Conservation (phyloP, 2,888 invertebrate genomes). For the Chromoteleia sp. region DNA sequence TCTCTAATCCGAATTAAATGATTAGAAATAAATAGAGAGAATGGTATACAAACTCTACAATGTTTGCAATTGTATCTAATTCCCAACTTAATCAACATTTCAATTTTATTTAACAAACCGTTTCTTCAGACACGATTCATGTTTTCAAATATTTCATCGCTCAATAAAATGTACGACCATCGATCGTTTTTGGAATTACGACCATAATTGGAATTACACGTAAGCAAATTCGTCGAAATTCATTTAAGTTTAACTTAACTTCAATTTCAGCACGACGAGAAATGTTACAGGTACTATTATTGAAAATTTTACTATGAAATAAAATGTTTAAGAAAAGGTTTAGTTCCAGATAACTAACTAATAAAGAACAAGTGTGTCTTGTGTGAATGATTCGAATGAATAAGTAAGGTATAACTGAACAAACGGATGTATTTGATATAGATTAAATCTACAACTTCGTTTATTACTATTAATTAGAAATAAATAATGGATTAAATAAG, state of each 20-base stretch:
- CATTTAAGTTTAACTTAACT: too few relatives aligned
- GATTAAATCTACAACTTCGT: conserved; percentile 57
- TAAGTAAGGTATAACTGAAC: conserved; percentile 21
- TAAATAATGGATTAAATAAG: conserved; percentile 48
- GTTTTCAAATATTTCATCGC: too few relatives aligned
- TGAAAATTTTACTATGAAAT: conserved; percentile 13
- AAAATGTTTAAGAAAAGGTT: conserved; percentile 46
- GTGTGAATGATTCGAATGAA: conserved; percentile 25
- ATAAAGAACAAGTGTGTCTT: conserved; percentile 36
- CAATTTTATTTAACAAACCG: background rate
- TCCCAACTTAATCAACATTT: background rate
- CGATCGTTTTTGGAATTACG: too few relatives aligned
- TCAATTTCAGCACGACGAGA: too few relatives aligned
- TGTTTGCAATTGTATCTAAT: conserved; percentile 50
- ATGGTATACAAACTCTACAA: conserved; percentile 42
- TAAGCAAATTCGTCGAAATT: too few relatives aligned
- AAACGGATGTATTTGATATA: conserved; percentile 52
- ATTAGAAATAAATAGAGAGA: conserved; percentile 63
- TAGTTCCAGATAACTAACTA: conserved; percentile 39
- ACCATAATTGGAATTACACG: too few relatives aligned
- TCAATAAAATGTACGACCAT: too few relatives aligned
- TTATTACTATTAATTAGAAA: conserved; percentile 51
- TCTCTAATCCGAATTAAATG: conserved; percentile 84
- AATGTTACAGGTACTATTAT: conserved; percentile 28
- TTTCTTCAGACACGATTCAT: too few relatives aligned